Evolutionary conservation across 2,888 invertebrate species (phyloP).

Genomic region (Nineta flava): DNA sequence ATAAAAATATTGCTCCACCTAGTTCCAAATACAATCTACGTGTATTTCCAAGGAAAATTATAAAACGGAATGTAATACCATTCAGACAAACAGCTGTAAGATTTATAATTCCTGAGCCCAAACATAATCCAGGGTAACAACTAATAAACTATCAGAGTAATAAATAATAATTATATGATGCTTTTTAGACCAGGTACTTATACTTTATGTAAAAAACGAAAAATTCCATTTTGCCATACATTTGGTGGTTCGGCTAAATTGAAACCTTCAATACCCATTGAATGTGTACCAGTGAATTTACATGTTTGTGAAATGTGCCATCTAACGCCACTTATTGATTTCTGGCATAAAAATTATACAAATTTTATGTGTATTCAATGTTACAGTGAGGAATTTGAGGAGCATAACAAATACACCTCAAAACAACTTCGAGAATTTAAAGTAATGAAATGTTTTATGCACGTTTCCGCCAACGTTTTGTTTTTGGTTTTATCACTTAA

Average conservation of each 20-base stretch:
- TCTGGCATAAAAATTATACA: slow-evolving; percentile 27
- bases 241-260: slow-evolving; percentile 28
- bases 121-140: not conserved
- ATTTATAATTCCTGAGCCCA: not conserved
- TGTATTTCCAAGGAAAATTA: not conserved
- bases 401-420: slow-evolving; percentile 18
- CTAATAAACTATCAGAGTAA: not conserved
- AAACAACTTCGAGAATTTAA: slow-evolving; percentile 19
- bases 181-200: not conserved
- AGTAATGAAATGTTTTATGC: too few relatives aligned
- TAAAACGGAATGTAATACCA: not conserved
- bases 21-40: not conserved
- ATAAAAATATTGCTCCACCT: not conserved
- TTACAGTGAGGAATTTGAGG: slow-evolving; percentile 24
- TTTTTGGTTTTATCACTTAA: too few relatives aligned
- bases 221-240: slow-evolving; percentile 25
- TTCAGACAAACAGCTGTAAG: not conserved
- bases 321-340: slow-evolving; percentile 28
- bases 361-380: slow-evolving; percentile 29
- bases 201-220: slow-evolving; percentile 13
- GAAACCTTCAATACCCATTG: slow-evolving; percentile 27
- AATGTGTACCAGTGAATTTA: slow-evolving; percentile 25
- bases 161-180: not conserved
- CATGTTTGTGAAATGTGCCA: slow-evolving; percentile 29
- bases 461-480: too few relatives aligned